Conservation (phyloP, 2,113 vertebrate species). For the Actenoides lindsayi region DNA sequence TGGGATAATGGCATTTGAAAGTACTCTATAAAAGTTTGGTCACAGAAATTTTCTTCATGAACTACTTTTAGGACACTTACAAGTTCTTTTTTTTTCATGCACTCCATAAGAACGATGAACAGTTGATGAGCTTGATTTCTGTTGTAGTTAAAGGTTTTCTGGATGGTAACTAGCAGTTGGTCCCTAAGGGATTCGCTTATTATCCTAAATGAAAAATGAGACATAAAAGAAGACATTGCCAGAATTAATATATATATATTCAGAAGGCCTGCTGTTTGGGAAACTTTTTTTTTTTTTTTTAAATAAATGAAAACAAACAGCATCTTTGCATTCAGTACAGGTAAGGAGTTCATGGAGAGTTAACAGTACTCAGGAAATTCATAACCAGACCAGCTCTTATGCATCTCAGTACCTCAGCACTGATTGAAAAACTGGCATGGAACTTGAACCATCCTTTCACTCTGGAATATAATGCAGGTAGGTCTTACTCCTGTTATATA, state of each 20-base stretch:
- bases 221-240: not conserved
- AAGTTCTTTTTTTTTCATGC: constrained; percentile 97
- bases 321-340: not conserved
- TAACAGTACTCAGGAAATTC: not conserved
- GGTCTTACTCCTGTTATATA: not conserved
- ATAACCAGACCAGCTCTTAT: not conserved
- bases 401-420: not conserved
- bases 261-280: not conserved
- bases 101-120: constrained; percentile 91
- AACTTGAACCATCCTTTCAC: not conserved
- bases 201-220: constrained; percentile 74
- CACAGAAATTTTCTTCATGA: not conserved
- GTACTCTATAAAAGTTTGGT: not conserved
- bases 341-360: not conserved
- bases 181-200: constrained; percentile 91
- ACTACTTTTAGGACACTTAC: constrained; percentile 79
- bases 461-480: not conserved
- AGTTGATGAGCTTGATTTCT: constrained; percentile 93
- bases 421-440: not conserved
- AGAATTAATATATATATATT: not conserved
- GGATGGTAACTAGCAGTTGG: constrained; percentile 94
- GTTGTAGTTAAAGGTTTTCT: constrained; percentile 97
- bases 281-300: not conserved
- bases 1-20: not conserved
- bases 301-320: not conserved